Percentiles rank a stretch among this genome's conserved stretches.
These are phyloP conservation scores for Cerastis rubricosa DNA, from an alignment of 2,888 invertebrate species.

Conservation along the genomic window DNA sequence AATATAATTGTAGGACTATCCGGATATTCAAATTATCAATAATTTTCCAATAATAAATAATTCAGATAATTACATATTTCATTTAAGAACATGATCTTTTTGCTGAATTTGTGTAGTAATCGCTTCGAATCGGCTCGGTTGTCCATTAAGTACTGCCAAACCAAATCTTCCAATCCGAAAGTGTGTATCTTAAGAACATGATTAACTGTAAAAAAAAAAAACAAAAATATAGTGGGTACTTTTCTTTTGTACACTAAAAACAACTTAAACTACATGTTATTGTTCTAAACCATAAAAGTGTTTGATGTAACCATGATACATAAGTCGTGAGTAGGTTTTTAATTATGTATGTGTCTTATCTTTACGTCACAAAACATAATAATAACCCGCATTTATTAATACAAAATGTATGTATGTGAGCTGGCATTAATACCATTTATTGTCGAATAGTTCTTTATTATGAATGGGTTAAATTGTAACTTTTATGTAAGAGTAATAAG, in stretches of 20 bases:
- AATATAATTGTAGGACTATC: not conserved
- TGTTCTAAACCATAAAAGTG: slow-evolving; percentile 9
- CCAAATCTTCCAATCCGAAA: not conserved
- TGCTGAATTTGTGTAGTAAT: not conserved
- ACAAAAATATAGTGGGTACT: not conserved
- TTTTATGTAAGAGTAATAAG: not conserved
- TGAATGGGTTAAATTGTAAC: slow-evolving; percentile 7
- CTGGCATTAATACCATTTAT: not conserved
- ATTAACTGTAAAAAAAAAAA: not conserved
- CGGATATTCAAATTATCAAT: not conserved
- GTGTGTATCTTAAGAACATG: not conserved
- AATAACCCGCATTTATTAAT: slow-evolving; percentile 6
- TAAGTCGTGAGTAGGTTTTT: not conserved
- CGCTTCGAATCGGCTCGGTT: not conserved
- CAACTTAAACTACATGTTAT: not conserved
- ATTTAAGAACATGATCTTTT: not conserved
- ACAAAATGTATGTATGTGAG: not conserved
- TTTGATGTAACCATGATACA: slow-evolving; percentile 1
- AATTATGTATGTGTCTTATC: slow-evolving; percentile 1
- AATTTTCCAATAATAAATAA: not conserved
- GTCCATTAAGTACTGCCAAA: not conserved
- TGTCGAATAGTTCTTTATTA: not conserved
- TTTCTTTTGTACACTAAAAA: not conserved
- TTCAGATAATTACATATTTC: not conserved
- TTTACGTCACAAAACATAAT: slow-evolving; percentile 24